Base-by-base conservation (phyloP, 2,888 invertebrate genomes). In the Crioceris asparagi region DNA sequence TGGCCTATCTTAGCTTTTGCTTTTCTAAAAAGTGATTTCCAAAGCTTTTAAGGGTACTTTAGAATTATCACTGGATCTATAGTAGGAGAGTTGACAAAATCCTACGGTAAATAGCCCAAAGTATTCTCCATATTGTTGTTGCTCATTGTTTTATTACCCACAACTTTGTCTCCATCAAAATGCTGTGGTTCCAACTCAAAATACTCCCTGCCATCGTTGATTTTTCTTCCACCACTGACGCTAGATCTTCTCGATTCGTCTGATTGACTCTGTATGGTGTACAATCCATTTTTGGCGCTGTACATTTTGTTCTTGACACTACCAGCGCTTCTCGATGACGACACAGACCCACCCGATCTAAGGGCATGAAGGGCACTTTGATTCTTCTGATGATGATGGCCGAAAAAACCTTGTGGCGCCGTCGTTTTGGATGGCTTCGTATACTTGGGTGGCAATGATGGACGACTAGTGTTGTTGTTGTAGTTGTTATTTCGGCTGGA, bases 51-150 rank as follows among this genome's bases (percentile, higher is more conserved):
- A n/a, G n/a, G n/a, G n/a, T n/a, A n/a, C n/a, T n/a, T n/a, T n/a
- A n/a, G n/a, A n/a, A n/a, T n/a, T n/a, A n/a, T n/a, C n/a, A n/a
- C n/a, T n/a, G n/a, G n/a, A n/a, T n/a, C n/a, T n/a, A n/a, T n/a
- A n/a, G n/a, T n/a, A n/a, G n/a, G n/a, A n/a, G n/a, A n/a, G n/a
- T n/a, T n/a, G n/a, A n/a, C n/a, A n/a, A n/a, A n/a, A n/a, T n/a
- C 21, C 21, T 21, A 77, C 10, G 77, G 78, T 38, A 78, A 59
- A 56, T 78, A 78, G 4, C 78, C 78, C 16, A 78, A 57, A 3
- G 77, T 76, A 49, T 76, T 74, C 56, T 77, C 77, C 25, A 78
- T 64, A 50, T 71, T n/a, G n/a, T n/a, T n/a, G n/a, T n/a, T n/a
- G n/a, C n/a, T n/a, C n/a, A n/a, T n/a, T n/a, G n/a, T n/a, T n/a